These are phyloP conservation scores for Drepana falcataria DNA, from an alignment of 2,888 invertebrate genomes.

Conservation along the genomic window DNA sequence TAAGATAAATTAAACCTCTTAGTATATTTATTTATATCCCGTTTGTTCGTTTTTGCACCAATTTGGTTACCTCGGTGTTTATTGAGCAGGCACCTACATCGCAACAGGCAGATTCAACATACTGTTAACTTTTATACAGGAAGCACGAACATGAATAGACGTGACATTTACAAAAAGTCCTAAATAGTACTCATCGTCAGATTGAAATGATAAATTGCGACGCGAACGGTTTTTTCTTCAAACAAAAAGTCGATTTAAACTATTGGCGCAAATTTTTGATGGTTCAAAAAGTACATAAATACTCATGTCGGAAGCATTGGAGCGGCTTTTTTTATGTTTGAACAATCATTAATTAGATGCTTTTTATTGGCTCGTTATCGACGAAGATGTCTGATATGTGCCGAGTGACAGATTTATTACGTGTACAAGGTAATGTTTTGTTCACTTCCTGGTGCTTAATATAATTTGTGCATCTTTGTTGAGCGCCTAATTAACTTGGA, in stretches of 20 bases:
- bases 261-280: slow-evolving; percentile 45
- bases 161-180: slow-evolving; percentile 53
- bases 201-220: slow-evolving; percentile 51
- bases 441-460: slow-evolving; percentile 46
- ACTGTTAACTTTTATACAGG: slow-evolving; percentile 37
- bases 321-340: slow-evolving; percentile 54
- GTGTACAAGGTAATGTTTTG: slow-evolving; percentile 56
- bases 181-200: slow-evolving; percentile 46
- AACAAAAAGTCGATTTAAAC: slow-evolving; percentile 46
- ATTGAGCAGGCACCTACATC: slow-evolving; percentile 6
- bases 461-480: slow-evolving; percentile 37
- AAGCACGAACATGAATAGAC: slow-evolving; percentile 43
- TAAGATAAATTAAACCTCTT: too few relatives aligned
- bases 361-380: slow-evolving; percentile 63
- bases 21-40: too few relatives aligned
- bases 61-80: slow-evolving; percentile 6
- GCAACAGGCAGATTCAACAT: slow-evolving; percentile 14
- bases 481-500: slow-evolving; percentile 30
- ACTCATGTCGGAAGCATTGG: slow-evolving; percentile 55
- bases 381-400: slow-evolving; percentile 57
- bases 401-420: slow-evolving; percentile 69
- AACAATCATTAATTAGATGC: slow-evolving; percentile 70
- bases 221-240: slow-evolving; percentile 39
- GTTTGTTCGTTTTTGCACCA: too few relatives aligned
- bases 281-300: slow-evolving; percentile 52